Conservation (phyloP, 2,113 vertebrate genomes). For the Strix aluco region DNA sequence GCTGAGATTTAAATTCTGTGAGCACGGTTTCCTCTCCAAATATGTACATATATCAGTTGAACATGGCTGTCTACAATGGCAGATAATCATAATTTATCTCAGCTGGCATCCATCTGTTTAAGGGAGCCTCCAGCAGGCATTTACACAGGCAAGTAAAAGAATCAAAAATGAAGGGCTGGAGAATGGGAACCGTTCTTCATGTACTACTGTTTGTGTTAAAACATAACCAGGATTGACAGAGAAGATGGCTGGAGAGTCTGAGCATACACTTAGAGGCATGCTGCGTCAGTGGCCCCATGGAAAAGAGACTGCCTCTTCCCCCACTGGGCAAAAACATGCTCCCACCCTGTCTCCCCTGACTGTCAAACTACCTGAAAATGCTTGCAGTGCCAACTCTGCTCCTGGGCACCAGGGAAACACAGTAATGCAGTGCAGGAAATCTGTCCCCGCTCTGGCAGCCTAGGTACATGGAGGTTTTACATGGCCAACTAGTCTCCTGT, state of each 20-base stretch:
- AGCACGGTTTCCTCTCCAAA: not conserved
- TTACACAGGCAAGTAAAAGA: not conserved
- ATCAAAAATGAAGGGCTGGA: not conserved
- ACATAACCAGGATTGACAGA: not conserved
- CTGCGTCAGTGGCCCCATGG: not conserved
- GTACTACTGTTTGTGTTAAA: not conserved
- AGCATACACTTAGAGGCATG: not conserved
- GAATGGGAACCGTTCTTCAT: not conserved
- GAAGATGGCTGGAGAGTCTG: not conserved
- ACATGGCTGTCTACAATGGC: not conserved
- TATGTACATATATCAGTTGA: not conserved
- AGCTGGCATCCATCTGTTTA: not conserved
- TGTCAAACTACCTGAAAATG: not conserved
- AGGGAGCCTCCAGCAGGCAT: not conserved
- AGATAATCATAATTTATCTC: not conserved
- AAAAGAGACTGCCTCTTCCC: not conserved
- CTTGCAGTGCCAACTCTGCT: not conserved
- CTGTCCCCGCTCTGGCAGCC: too few relatives aligned
- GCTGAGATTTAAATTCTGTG: not conserved
- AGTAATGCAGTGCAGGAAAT: not conserved
- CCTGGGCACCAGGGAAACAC: not conserved
- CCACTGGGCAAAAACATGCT: not conserved
- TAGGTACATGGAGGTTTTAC: not conserved
- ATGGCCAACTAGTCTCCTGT: fast-evolving
- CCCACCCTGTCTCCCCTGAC: not conserved